Conservation (phyloP, 2,113 vertebrate genomes). For the Boulengeromyrus knoepffleri region DNA sequence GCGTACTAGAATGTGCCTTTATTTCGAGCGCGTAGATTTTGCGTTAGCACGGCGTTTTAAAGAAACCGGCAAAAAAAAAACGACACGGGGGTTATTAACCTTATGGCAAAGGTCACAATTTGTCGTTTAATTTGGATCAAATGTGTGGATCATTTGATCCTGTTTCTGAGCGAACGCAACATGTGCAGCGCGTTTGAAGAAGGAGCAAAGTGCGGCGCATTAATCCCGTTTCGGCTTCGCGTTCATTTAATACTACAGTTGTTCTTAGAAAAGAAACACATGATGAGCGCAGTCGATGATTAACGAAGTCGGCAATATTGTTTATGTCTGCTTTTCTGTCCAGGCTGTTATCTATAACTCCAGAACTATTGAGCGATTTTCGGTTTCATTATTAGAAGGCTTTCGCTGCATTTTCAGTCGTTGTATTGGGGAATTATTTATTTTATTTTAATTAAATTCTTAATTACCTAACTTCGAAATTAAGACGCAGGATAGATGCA, state of each 20-base stretch:
- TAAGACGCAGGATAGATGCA: neutral
- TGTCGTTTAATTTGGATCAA: neutral
- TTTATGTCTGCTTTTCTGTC: neutral
- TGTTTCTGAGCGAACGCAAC: conserved; percentile 7
- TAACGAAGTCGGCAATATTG: conserved; percentile 7
- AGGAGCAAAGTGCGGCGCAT: neutral
- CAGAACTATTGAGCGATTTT: neutral
- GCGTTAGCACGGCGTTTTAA: neutral
- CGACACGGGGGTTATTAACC: neutral
- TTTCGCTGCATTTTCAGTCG: neutral
- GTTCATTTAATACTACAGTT: neutral
- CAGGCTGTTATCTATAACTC: neutral
- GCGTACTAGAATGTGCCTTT: neutral
- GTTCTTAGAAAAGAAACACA: conserved; percentile 1
- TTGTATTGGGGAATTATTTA: neutral
- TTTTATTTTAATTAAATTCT: conserved; percentile 23
- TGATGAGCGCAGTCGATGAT: neutral
- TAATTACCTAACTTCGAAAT: conserved; percentile 24
- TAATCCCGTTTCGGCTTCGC: neutral
- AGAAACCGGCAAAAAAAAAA: neutral
- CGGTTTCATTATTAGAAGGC: neutral
- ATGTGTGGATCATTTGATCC: conserved; percentile 3
- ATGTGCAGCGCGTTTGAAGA: conserved; percentile 9
- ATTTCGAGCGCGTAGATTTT: conserved; percentile 11
- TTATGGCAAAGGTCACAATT: conserved; percentile 2